These are phyloP conservation scores for rabbit (Oryctolagus cuniculus) DNA, from an alignment of 2,113 vertebrate genomes.

Conservation along the genomic window DNA sequence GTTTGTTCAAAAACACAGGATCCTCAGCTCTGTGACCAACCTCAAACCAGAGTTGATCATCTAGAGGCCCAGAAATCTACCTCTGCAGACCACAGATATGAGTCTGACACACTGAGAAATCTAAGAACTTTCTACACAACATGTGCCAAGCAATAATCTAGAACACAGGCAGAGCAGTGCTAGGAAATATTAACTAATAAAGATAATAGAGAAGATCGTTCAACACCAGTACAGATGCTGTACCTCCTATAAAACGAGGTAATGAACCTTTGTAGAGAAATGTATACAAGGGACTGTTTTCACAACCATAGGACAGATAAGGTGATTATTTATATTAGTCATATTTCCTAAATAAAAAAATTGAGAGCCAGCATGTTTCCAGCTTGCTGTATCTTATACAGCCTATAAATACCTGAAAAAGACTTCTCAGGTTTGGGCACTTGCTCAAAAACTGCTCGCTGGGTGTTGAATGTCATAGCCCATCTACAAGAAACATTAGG, in stretches of 20 bases:
- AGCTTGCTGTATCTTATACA: neutral
- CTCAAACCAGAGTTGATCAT: neutral
- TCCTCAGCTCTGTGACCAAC: neutral
- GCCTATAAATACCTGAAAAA: neutral
- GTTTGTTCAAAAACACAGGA: neutral
- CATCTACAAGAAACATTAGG: neutral
- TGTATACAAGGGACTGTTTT: neutral
- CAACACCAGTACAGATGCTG: neutral
- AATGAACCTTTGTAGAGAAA: neutral
- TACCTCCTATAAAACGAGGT: neutral
- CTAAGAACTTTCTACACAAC: neutral
- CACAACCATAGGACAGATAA: neutral
- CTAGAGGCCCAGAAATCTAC: neutral
- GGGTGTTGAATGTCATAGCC: neutral
- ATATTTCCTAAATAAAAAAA: conserved; percentile 30
- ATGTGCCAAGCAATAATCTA: neutral
- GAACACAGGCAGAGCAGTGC: neutral
- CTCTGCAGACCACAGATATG: neutral
- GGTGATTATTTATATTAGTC: neutral
- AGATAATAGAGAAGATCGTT: conserved; percentile 8
- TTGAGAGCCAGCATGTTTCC: neutral
- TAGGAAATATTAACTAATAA: neutral
- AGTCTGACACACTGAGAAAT: neutral
- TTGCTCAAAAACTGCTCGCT: neutral
- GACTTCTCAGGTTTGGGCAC: neutral